Conservation (phyloP, 2,888 invertebrate species). For the Drosophila koepferae region DNA sequence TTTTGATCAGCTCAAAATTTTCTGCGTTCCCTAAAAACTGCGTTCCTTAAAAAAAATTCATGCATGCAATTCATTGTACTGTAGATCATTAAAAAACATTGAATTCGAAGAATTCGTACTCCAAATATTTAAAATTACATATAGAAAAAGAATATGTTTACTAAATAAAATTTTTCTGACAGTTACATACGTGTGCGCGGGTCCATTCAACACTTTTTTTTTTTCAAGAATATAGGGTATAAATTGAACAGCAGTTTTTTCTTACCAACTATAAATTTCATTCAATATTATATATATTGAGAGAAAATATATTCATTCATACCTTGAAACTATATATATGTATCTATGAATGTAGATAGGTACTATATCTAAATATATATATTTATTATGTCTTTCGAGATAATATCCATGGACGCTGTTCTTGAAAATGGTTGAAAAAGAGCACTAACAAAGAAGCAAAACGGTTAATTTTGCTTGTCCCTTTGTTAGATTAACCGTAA, state of each 20-base stretch:
- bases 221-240: background rate
- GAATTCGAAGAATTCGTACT: background rate
- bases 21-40: too few relatives aligned
- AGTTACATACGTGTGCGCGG: background rate
- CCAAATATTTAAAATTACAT: background rate
- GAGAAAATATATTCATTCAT: background rate
- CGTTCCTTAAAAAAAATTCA: too few relatives aligned
- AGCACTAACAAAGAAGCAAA: background rate
- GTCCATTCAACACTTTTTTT: background rate
- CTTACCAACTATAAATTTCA: background rate
- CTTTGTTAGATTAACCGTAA: conserved; percentile 12
- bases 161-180: background rate
- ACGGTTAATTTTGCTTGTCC: background rate
- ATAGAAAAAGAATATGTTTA: background rate
- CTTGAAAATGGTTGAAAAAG: background rate
- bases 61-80: too few relatives aligned
- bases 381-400: background rate
- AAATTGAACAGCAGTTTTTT: background rate
- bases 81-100: background rate
- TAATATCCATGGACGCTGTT: background rate
- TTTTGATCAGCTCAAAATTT: too few relatives aligned
- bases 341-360: background rate
- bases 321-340: conserved; percentile 2
- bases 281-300: background rate
- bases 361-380: background rate